phyloP scores from a whole-genome alignment of 2,888 invertebrate genomes.

The Orthonevra nobilis region DNA sequence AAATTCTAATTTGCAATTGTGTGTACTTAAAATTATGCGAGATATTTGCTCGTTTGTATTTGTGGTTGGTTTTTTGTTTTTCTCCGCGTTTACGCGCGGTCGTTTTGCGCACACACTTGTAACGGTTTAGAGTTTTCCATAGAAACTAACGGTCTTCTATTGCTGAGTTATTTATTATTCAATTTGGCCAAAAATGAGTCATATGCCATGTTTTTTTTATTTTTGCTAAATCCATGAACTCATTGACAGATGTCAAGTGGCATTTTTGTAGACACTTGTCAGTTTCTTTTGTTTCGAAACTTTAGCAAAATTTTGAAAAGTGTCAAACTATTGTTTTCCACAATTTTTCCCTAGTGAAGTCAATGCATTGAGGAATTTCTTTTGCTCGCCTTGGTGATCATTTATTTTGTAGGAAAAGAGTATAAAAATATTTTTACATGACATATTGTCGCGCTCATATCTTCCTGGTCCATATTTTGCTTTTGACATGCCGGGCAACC shows the following conservation, averaged over 20 bases:
- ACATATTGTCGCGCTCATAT: conserved; percentile 43
- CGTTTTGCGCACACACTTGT: conserved; percentile 38
- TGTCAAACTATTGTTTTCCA: too few relatives aligned
- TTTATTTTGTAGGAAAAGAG: background rate
- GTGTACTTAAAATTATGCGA: conserved; percentile 38
- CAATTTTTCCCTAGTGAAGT: too few relatives aligned
- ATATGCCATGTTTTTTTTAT: too few relatives aligned
- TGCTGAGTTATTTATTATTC: conserved; percentile 23
- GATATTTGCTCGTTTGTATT: background rate
- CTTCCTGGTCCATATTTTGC: conserved; percentile 61
- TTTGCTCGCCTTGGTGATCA: too few relatives aligned
- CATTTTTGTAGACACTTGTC: background rate
- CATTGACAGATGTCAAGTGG: conserved; percentile 16
- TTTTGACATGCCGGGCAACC: background rate
- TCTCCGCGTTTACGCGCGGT: too few relatives aligned
- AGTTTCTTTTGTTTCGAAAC: background rate
- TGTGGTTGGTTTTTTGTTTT: too few relatives aligned
- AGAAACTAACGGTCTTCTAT: conserved; percentile 52
- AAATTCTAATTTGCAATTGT: conserved; percentile 60
- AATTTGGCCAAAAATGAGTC: conserved; percentile 58
- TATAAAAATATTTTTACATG: conserved; percentile 40
- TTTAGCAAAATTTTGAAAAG: background rate
- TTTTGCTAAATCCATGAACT: too few relatives aligned
- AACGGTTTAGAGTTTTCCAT: conserved; percentile 60
- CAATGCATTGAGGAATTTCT: too few relatives aligned